These are phyloP conservation scores for Kudoa iwatai DNA, from an alignment of 30 jellyfish, hydroid and myxozoan species.

Conservation along the genomic window DNA sequence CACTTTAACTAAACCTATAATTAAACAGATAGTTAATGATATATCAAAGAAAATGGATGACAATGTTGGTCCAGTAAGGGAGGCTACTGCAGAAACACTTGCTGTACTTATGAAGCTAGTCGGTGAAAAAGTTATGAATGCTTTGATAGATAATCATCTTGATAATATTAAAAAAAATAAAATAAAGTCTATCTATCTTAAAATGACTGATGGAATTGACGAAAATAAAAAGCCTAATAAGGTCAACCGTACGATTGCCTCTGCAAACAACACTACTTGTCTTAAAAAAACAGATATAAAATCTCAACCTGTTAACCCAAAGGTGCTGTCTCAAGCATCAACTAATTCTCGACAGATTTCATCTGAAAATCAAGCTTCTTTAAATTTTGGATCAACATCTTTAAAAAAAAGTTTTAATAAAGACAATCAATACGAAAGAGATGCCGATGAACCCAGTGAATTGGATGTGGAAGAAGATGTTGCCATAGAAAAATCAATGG, in stretches of 20 bases:
- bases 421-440: too few species aligned
- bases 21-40: constrained; percentile 20
- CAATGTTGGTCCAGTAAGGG: constrained; percentile 51
- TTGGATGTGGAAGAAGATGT: background rate
- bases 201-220: background rate
- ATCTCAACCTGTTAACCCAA: background rate
- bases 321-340: background rate
- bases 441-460: background rate
- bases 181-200: background rate
- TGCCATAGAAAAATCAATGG: background rate
- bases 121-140: constrained; percentile 42
- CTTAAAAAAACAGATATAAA: background rate
- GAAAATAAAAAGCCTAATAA: background rate
- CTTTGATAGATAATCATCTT: constrained; percentile 13
- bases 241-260: background rate
- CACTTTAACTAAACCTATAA: constrained; percentile 15
- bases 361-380: background rate
- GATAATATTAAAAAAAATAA: constrained; percentile 13
- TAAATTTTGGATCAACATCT: too few species aligned
- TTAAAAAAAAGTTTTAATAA: too few species aligned
- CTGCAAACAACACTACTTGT: too few species aligned
- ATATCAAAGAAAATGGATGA: constrained; percentile 52
- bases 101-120: constrained; percentile 44
- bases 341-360: background rate
- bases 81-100: constrained; percentile 48